Evolutionary conservation across 2,113 vertebrate species (phyloP).

Genomic region (Cairina moschata): DNA sequence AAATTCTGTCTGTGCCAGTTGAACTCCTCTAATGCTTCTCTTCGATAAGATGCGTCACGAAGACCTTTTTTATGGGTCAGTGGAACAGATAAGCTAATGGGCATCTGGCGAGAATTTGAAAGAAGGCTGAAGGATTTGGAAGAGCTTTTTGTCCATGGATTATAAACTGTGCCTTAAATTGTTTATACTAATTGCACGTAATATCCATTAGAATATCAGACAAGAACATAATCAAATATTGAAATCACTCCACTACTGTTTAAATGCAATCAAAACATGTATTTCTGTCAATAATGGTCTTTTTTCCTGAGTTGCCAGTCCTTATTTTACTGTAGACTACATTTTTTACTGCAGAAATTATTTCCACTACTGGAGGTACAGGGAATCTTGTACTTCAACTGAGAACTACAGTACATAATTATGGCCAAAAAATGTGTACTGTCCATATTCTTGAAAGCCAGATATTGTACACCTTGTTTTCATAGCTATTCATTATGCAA

Average conservation of each 20-base stretch:
- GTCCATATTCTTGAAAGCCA: background rate
- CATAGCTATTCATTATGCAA: constrained; percentile 38
- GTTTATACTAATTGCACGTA: background rate
- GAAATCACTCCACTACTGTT: background rate
- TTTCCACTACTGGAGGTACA: background rate
- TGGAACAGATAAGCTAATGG: background rate
- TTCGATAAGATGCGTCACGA: fast-evolving
- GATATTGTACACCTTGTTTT: background rate
- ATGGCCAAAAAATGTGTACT: background rate
- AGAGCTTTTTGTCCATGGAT: background rate
- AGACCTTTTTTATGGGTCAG: background rate
- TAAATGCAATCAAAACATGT: background rate
- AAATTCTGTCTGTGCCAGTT: background rate
- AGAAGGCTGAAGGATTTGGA: background rate
- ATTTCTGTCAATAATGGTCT: background rate
- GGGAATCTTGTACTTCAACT: background rate
- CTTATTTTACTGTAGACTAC: background rate
- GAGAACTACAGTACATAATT: background rate
- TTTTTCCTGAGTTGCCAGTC: background rate
- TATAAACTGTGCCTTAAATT: background rate
- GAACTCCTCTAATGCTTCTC: background rate
- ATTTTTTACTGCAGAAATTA: background rate
- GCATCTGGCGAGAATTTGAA: background rate
- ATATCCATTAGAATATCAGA: background rate
- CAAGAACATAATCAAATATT: background rate